A percentile compares a stretch with the other conserved stretches of the same genome.
Conservation (phyloP, 2,797 vertebrate genomes). For the Poeciliopsis turneri region DNA sequence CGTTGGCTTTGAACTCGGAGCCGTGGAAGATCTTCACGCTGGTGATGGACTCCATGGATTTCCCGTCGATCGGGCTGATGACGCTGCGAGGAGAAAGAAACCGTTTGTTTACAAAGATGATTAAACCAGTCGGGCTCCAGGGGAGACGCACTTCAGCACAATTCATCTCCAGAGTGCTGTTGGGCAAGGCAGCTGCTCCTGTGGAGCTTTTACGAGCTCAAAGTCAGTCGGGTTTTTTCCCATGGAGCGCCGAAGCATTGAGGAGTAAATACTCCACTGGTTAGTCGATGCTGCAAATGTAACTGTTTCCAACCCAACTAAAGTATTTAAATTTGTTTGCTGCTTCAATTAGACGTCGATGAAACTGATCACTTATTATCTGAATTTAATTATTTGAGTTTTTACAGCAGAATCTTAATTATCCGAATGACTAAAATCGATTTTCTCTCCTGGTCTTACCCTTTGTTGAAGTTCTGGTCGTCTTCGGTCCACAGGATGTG, state of each 20-base stretch:
- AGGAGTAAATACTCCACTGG: not conserved
- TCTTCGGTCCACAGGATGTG: slow-evolving; percentile 95
- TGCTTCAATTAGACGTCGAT: slow-evolving; percentile 30
- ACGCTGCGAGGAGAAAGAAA: slow-evolving; percentile 78
- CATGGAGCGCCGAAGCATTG: not conserved
- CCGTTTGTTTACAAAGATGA: not conserved
- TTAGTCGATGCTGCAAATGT: not conserved
- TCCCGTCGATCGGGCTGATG: slow-evolving; percentile 95
- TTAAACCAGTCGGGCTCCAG: not conserved
- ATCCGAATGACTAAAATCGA: slow-evolving; percentile 8
- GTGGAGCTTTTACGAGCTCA: not conserved
- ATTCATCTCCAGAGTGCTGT: not conserved
- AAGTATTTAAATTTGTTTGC: slow-evolving; percentile 5
- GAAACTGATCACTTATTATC: slow-evolving; percentile 25
- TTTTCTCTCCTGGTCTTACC: slow-evolving; percentile 79
- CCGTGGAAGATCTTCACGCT: slow-evolving; percentile 98
- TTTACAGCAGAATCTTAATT: slow-evolving; percentile 24
- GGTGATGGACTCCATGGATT: slow-evolving; percentile 95
- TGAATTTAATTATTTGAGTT: slow-evolving; percentile 13
- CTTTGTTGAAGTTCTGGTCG: slow-evolving; percentile 95
- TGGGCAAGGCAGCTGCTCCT: not conserved
- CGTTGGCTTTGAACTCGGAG: slow-evolving; percentile 96
- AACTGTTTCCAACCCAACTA: too few relatives aligned
- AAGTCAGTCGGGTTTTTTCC: not conserved
- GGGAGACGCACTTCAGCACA: not conserved